These are phyloP conservation scores for Pristionchus maxplancki DNA, from an alignment of 2,888 invertebrate genomes.

Conservation along the genomic window DNA sequence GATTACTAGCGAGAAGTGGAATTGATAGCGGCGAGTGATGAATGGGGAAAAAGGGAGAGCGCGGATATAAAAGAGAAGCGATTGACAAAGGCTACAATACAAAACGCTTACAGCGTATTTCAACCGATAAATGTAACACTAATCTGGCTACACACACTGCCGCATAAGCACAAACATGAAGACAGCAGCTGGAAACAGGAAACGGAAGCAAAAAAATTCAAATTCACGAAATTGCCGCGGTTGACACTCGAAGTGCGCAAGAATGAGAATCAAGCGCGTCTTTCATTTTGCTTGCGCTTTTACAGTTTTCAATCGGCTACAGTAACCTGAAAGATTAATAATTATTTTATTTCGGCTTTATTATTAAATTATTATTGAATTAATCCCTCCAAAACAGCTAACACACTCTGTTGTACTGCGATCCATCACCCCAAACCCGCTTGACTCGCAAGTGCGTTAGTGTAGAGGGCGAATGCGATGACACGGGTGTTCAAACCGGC, in stretches of 20 bases:
- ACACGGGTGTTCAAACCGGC: too few relatives aligned
- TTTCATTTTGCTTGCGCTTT: not conserved
- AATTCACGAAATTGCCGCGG: slow-evolving; percentile 6
- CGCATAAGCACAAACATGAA: not conserved
- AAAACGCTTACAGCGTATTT: not conserved
- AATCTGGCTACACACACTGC: not conserved
- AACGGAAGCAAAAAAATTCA: slow-evolving; percentile 5
- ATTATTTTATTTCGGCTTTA: not conserved
- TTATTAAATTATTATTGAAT: not conserved
- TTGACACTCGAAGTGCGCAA: not conserved
- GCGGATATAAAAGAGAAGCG: not conserved
- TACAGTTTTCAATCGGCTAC: not conserved
- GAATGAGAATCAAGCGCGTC: not conserved
- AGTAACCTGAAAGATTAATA: not conserved
- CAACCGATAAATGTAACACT: not conserved
- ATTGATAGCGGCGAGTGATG: not conserved
- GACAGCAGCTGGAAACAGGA: not conserved
- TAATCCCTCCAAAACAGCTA: not conserved
- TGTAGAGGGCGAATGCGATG: not conserved
- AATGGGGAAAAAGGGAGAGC: not conserved
- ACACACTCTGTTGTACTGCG: not conserved
- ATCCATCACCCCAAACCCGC: not conserved
- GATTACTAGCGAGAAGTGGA: slow-evolving; percentile 8
- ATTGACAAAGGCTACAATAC: not conserved
- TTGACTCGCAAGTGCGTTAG: not conserved